These are phyloP conservation scores for Ypsolopha sequella DNA, from an alignment of 2,888 invertebrate species.

Conservation along the genomic window DNA sequence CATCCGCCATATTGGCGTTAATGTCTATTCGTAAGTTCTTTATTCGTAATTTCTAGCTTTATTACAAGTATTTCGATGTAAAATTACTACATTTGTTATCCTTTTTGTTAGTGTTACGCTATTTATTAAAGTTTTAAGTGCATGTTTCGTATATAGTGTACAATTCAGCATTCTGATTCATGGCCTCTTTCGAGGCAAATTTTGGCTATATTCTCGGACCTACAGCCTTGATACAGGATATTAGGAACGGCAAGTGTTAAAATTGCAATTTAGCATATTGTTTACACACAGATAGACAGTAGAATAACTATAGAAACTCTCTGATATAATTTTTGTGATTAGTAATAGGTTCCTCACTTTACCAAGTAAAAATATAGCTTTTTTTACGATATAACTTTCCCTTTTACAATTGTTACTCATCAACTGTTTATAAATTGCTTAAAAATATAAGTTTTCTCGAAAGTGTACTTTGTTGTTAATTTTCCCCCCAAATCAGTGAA, in stretches of 20 bases:
- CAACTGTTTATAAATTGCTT: too few relatives aligned
- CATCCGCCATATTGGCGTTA: conserved; percentile 80
- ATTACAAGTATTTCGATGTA: conserved; percentile 40
- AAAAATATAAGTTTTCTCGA: too few relatives aligned
- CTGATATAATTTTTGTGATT: too few relatives aligned
- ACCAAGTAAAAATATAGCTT: too few relatives aligned
- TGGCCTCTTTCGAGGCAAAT: conserved; percentile 54
- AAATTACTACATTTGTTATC: conserved; percentile 50
- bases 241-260: conserved; percentile 5
- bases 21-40: conserved; percentile 70
- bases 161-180: conserved; percentile 41
- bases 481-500: too few relatives aligned
- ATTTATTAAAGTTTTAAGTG: conserved; percentile 36
- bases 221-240: conserved; percentile 1
- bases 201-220: conserved; percentile 19
- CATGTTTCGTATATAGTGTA: conserved; percentile 37
- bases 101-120: conserved; percentile 62
- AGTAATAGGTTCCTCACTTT: too few relatives aligned
- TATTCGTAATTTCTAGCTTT: conserved; percentile 60
- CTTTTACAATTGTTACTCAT: too few relatives aligned
- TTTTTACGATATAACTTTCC: too few relatives aligned
- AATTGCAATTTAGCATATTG: conserved; percentile 2
- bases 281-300: too few relatives aligned
- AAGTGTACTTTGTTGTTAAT: too few relatives aligned
- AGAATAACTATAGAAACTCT: too few relatives aligned